phyloP scores from a whole-genome alignment of 2,888 invertebrate genomes.

The Rotaria magnacalcarata region DNA sequence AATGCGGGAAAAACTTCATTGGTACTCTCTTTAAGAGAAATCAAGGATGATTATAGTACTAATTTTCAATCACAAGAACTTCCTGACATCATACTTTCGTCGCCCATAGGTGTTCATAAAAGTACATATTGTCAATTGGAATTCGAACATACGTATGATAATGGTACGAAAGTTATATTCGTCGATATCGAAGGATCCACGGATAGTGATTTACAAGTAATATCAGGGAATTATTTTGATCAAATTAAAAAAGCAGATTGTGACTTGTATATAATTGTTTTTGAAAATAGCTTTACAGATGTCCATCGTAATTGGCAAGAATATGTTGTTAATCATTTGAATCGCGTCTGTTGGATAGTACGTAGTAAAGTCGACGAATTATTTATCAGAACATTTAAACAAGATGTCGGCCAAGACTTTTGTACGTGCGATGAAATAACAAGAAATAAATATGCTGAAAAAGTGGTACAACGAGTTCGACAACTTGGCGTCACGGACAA shows the following conservation, averaged over 20 bases:
- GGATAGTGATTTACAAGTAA: neutral
- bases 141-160: neutral
- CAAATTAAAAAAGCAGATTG: neutral
- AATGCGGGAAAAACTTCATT: neutral
- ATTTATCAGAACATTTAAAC: neutral
- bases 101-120: neutral
- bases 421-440: too few relatives aligned
- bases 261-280: slow-evolving; percentile 17
- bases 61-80: too few relatives aligned
- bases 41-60: too few relatives aligned
- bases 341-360: too few relatives aligned
- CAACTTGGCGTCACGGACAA: neutral
- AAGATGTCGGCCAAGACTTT: too few relatives aligned
- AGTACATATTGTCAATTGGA: slow-evolving; percentile 2
- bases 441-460: too few relatives aligned
- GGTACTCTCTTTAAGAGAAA: too few relatives aligned
- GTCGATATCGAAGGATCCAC: neutral
- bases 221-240: slow-evolving; percentile 6
- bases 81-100: neutral
- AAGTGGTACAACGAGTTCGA: neutral
- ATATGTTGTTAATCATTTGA: too few relatives aligned
- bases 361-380: too few relatives aligned
- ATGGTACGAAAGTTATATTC: neutral
- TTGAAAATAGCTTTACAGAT: neutral
- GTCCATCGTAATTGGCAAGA: neutral